phyloP scores from a whole-genome alignment of 2,888 invertebrate genomes.

The Myopa tessellatipennis region DNA sequence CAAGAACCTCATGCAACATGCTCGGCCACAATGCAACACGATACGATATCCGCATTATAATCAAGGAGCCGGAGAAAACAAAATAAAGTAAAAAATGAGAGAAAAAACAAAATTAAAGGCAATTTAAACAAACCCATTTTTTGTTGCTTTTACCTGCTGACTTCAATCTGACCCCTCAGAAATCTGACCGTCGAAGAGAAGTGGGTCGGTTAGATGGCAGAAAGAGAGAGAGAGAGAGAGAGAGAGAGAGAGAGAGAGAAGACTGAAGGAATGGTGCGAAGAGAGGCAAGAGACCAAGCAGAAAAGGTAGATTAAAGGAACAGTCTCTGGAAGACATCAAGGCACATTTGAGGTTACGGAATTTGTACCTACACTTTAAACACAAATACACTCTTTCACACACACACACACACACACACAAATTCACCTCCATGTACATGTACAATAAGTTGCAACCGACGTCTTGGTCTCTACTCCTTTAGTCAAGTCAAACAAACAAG shows the following conservation, averaged over 20 bases:
- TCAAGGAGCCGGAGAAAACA: conserved; percentile 16
- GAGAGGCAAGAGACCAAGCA: neutral
- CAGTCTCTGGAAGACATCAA: neutral
- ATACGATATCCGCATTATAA: conserved; percentile 35
- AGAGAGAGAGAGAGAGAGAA: neutral
- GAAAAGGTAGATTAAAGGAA: conserved; percentile 12
- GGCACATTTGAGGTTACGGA: conserved; percentile 7
- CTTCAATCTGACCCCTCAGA: conserved; percentile 12
- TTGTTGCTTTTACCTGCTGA: neutral
- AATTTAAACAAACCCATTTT: conserved; percentile 17
- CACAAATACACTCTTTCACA: neutral
- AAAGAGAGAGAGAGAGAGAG: neutral
- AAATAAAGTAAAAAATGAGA: neutral
- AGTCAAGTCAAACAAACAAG: neutral
- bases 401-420: neutral
- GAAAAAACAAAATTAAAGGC: conserved; percentile 8
- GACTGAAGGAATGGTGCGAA: neutral
- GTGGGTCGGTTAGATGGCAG: too few relatives aligned
- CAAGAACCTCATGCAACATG: conserved; percentile 16
- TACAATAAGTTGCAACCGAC: neutral
- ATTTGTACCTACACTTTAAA: conserved; percentile 16
- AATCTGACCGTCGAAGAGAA: neutral
- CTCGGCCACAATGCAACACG: conserved; percentile 13
- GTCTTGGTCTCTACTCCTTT: neutral
- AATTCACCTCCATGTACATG: neutral